Evolutionary conservation across 2,797 vertebrate genomes (phyloP), one percentile per base, ranked within the genome.

Genomic region (Loris lydekkerianus): DNA sequence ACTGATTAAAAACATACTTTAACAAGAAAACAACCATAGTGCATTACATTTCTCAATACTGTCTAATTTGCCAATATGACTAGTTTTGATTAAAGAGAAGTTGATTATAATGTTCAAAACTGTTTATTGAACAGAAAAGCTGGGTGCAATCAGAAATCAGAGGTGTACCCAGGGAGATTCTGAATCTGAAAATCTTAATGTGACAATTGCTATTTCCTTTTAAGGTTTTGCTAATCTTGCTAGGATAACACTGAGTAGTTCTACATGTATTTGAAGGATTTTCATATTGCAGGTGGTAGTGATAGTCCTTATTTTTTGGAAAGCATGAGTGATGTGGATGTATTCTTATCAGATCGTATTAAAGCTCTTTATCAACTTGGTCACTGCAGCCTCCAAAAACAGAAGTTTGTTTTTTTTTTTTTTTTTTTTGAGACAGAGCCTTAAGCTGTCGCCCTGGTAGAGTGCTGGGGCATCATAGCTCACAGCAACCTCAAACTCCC

Each of bases 41-140:
- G 88, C 98, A 97, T 56, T 80, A 1, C 65, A 69, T 95, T 53
- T 72, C 81, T 89, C 31, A 77, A 53, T 86, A 67, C 73, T 84
- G 31, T 86, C 85, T 97, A 77, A 96, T 97, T 97, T 97, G 69
- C 87, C 63, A 96, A 15, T 53, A 92, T 96, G 91, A 77, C 90
- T 89, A 25, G 49, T 89, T 97, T 97, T 97, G 93, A 78, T 98
- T 97, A 96, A 97, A 88, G 97, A 97, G 93, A 96, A 95, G 61
- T 96, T 95, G 70, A 97, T 98, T 97, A 96, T 46, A 40, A 1
- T 94, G 87, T 95, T 95, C 37, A 93, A 3, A 97, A 95, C 27
- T 94, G 92, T 87, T 93, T 13, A 11, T 96, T 97, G 49, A 96
- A 13, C 9, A 73, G 86, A 91, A 92, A 96, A 83, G 65, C 94